Base-by-base conservation (phyloP, 2,888 invertebrate genomes). In the Synanthedon tipuliformis region DNA sequence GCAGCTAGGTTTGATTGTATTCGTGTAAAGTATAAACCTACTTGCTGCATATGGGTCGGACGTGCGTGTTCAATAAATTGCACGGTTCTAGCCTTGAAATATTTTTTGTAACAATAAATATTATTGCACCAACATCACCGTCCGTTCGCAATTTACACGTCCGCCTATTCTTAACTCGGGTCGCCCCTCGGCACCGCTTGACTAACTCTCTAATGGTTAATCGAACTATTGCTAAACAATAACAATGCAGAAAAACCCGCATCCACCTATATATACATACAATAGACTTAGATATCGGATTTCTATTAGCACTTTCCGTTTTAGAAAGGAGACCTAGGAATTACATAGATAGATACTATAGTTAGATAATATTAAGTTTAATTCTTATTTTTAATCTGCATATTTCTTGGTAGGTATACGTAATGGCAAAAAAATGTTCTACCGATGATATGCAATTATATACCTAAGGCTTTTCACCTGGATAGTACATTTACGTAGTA, bases 171-270 rank as follows among this genome's bases (percentile, higher is more conserved):
- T 57, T 53, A 52, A 52, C 48, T 53, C 7, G 7, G 48, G 15
- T 52, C 56, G 53, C 56, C 55, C 59, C 57, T 51, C 52, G 54
- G 48, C 41, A 52, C 45, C 51, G 55, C 56, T 59, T 62, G 54
- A 53, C 51, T 57, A 58, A 60, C 53, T 59, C 50, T 51, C 53
- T 15, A 49, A 49, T 40, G 50, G 41, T 40, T 51, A 54, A 52
- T 53, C 49, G 53, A 54, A 60, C 51, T 52, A 45, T 66, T 65
- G 57, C 60, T 59, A 64, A 64, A 64, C 50, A 51, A 56, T 57
- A 56, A 62, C 61, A 64, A 61, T 62, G 51, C 56, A 53, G 11
- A 45, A 45, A 13, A n/a, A 45, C 45, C 45, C 7, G 45, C 45
- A 45, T 13, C 13, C 7, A 45, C 15, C 15, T 13, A 45, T 13